Evolutionary conservation across 2,888 invertebrate genomes (phyloP), one percentile per base, ranked within the genome.

Genomic region (Archips xylosteana): DNA sequence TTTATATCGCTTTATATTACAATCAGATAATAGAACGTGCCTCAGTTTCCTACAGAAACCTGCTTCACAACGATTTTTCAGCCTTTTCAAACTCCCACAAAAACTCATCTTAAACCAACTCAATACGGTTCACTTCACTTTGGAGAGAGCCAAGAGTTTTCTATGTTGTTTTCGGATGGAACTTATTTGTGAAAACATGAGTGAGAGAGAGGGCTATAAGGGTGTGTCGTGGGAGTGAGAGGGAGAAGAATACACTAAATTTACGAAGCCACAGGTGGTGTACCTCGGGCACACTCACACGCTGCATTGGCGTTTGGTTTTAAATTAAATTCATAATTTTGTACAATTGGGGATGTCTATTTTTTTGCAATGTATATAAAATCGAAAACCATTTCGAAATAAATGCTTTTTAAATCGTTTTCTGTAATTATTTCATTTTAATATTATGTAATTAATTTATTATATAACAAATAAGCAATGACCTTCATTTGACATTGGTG

Each of bases 221-320:
- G 72, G 77, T 78, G 75, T 75, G 71, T 61, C 51, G 68, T 77
- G 78, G 57, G 90, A 79, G 82, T 5, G 82, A 93, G 72, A 73
- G 84, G 78, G 90, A 89, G 62, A 77, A 82, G 83, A 83, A 89
- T 88, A 92, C 89, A 90, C 91, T 91, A 94, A 94, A 94, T 93
- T 94, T 93, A 92, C 92, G 89, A 88, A 94, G 92, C 94, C 89
- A 94, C 94, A 94, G 94, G 94, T 94, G 94, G 92, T 90, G 91
- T 83, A 90, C 94, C 92, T 91, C 89, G 92, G 62, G 92, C 90
- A 93, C 90, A 86, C 87, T 75, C 78, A 79, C 82, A 86, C 80
- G 89, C 74, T 42, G 76, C 75, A 76, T 75, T 87, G 87, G 86
- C 15, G 13, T 75, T 69, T 57, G 59, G 23, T 71, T 62, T 64